Percentiles rank a stretch among this genome's conserved stretches.
Conservation (phyloP, 2,797 vertebrate species). For the Dryobates pubescens region DNA sequence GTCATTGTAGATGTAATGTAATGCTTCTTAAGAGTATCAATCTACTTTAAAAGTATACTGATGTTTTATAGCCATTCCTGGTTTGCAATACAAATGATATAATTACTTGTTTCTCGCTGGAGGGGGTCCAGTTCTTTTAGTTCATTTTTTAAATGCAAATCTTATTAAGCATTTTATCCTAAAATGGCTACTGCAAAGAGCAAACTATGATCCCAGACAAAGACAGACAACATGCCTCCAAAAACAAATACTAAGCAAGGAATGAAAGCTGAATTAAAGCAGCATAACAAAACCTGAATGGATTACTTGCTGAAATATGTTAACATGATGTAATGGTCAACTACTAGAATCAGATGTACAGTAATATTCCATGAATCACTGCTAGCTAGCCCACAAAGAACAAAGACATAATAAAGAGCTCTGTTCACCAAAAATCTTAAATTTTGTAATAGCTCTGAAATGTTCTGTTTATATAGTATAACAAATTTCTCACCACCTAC, state of each 20-base stretch:
- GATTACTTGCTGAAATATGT: conserved; percentile 81
- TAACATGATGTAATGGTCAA: conserved; percentile 77
- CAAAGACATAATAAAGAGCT: conserved; percentile 67
- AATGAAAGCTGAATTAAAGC: conserved; percentile 78
- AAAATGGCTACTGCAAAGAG: conserved; percentile 79
- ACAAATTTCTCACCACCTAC: conserved; percentile 65
- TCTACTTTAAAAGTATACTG: conserved; percentile 75
- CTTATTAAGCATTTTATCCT: conserved; percentile 83
- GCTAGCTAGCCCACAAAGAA: conserved; percentile 50
- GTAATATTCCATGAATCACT: conserved; percentile 79
- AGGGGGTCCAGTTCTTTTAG: conserved; percentile 76
- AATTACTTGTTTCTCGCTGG: conserved; percentile 82
- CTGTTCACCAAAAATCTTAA: conserved; percentile 58
- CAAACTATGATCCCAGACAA: conserved; percentile 64
- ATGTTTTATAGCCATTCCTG: conserved; percentile 74
- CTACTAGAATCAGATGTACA: conserved; percentile 73
- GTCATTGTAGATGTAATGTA: conserved; percentile 70
- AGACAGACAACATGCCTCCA: conserved; percentile 74
- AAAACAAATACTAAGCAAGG: conserved; percentile 75
- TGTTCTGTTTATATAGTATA: conserved; percentile 42
- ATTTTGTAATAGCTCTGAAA: conserved; percentile 61
- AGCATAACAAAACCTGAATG: conserved; percentile 70
- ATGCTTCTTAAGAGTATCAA: conserved; percentile 71
- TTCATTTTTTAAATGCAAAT: conserved; percentile 86
- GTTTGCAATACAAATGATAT: conserved; percentile 84